Evolutionary conservation across 2,113 vertebrate species (phyloP).

Genomic region (Mesembrinibis cayennensis): DNA sequence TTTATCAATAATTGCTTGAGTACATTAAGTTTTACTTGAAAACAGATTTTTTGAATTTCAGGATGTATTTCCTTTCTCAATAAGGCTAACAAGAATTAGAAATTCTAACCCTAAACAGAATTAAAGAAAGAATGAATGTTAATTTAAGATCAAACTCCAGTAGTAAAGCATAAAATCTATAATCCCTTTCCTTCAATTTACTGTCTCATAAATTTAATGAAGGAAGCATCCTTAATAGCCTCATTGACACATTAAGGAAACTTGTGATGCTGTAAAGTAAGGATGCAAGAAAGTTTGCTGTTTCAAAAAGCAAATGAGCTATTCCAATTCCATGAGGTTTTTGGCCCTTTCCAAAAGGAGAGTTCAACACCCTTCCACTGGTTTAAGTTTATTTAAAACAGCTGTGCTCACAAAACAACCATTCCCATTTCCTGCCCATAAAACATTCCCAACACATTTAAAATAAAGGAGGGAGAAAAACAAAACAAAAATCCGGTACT

Average conservation of each 20-base stretch:
- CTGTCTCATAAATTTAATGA: neutral
- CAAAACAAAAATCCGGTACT: neutral
- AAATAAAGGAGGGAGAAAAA: neutral
- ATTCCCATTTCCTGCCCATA: conserved; percentile 16
- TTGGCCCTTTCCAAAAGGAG: neutral
- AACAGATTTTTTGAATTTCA: neutral
- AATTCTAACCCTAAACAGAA: neutral
- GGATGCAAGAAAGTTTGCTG: neutral
- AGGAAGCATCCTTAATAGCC: neutral
- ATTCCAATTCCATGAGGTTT: neutral
- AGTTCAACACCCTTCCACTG: neutral
- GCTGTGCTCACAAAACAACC: neutral
- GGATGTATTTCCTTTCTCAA: neutral
- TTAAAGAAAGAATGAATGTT: neutral
- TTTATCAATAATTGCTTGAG: neutral
- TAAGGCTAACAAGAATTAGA: neutral
- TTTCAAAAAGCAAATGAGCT: neutral
- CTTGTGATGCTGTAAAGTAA: neutral
- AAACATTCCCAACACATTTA: neutral
- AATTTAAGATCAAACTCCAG: neutral
- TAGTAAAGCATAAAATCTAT: neutral
- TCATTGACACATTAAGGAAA: neutral
- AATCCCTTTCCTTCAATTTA: neutral
- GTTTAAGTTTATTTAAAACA: conserved; percentile 34
- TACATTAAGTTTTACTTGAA: neutral